A percentile compares a stretch with the other conserved stretches of the same genome.
Conservation (phyloP, 2,888 invertebrate genomes). For the Athripsodes cinereus region DNA sequence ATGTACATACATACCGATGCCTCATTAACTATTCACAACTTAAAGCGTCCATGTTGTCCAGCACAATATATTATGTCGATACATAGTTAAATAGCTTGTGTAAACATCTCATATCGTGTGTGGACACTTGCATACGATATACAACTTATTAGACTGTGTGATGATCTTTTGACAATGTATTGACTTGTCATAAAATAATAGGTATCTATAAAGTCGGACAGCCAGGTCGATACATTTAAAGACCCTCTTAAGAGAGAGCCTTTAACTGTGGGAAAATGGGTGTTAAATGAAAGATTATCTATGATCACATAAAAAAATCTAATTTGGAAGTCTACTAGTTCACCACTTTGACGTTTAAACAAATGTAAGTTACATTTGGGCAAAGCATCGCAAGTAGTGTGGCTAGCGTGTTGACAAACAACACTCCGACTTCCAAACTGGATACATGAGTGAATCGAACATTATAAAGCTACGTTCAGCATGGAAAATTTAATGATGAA, state of each 20-base stretch:
- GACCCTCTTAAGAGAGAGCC: constrained; percentile 2
- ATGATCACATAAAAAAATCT: constrained; percentile 8
- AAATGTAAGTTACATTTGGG: not conserved
- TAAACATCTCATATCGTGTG: too few relatives aligned
- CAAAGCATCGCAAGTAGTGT: not conserved
- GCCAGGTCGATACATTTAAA: constrained; percentile 9
- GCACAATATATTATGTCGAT: too few relatives aligned
- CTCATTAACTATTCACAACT: too few relatives aligned
- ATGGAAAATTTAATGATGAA: constrained; percentile 13
- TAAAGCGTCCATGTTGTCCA: too few relatives aligned
- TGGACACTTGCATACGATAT: too few relatives aligned
- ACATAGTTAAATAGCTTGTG: too few relatives aligned
- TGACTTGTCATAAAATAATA: too few relatives aligned
- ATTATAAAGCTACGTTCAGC: constrained; percentile 20
- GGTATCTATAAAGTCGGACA: too few relatives aligned
- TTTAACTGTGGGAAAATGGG: constrained; percentile 9
- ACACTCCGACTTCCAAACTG: constrained; percentile 17
- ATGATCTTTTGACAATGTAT: too few relatives aligned
- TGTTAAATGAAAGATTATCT: constrained; percentile 15
- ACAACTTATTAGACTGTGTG: too few relatives aligned
- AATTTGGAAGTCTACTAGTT: constrained; percentile 10
- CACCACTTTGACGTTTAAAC: not conserved
- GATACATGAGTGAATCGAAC: constrained; percentile 15
- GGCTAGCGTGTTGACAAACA: not conserved
- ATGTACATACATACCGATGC: too few relatives aligned